phyloP scores from a whole-genome alignment of 2,888 invertebrate genomes.

The Penaeus monodon region DNA sequence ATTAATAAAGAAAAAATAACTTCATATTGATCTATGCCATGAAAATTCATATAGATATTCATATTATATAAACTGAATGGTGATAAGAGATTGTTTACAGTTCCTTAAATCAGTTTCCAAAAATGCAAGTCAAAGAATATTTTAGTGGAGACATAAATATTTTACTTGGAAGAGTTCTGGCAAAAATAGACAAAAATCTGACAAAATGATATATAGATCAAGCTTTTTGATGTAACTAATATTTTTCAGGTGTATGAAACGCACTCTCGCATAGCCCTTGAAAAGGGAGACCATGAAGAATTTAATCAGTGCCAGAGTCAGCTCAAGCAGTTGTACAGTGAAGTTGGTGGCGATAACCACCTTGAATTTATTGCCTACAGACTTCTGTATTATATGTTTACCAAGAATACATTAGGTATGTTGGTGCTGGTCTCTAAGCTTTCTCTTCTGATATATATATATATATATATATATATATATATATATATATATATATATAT shows the following conservation, averaged over 20 bases:
- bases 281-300: slow-evolving; percentile 98
- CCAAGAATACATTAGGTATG: slow-evolving; percentile 95
- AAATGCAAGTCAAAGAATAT: not conserved
- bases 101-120: not conserved
- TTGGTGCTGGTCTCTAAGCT: slow-evolving; percentile 50
- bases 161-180: too few relatives aligned
- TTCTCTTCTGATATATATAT: slow-evolving; percentile 51
- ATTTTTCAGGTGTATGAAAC: slow-evolving; percentile 91
- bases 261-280: slow-evolving; percentile 96
- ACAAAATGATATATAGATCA: too few relatives aligned
- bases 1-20: too few relatives aligned
- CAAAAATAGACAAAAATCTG: too few relatives aligned
- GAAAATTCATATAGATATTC: too few relatives aligned
- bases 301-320: slow-evolving; percentile 99
- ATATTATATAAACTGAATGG: not conserved
- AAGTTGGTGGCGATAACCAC: slow-evolving; percentile 79
- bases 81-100: not conserved
- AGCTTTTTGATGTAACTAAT: too few relatives aligned
- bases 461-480: slow-evolving; percentile 9
- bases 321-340: slow-evolving; percentile 91
- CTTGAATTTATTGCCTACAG: slow-evolving; percentile 96
- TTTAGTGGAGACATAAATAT: too few relatives aligned
- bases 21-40: too few relatives aligned
- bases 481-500: too few relatives aligned
- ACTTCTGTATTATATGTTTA: slow-evolving; percentile 96